Evolutionary conservation across 2,113 vertebrate species (phyloP).

Genomic region (Plotosus lineatus): DNA sequence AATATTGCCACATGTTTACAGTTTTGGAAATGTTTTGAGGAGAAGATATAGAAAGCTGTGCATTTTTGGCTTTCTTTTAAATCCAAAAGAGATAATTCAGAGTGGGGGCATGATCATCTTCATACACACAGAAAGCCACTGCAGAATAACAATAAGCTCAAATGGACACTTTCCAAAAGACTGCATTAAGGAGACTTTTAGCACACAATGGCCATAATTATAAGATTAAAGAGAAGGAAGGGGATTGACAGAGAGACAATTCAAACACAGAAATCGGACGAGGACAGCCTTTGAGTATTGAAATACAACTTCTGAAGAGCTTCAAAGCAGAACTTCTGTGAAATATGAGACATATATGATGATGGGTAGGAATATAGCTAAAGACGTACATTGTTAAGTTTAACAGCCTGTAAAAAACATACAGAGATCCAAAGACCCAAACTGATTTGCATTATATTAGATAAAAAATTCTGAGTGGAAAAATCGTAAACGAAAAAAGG

Average conservation of each 20-base stretch:
- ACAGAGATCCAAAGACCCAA: background rate
- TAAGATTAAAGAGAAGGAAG: background rate
- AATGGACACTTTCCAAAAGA: slow-evolving; percentile 46
- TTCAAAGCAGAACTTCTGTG: background rate
- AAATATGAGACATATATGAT: background rate
- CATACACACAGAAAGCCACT: slow-evolving; percentile 58
- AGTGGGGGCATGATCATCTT: slow-evolving; percentile 65
- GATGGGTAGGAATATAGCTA: too few relatives aligned
- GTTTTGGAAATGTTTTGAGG: slow-evolving; percentile 38
- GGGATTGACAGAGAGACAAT: background rate
- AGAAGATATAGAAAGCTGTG: slow-evolving; percentile 52
- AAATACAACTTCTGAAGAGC: background rate
- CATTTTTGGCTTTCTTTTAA: slow-evolving; percentile 58
- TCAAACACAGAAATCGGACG: background rate
- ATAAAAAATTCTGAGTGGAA: too few relatives aligned
- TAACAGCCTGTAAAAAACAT: background rate
- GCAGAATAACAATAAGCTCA: slow-evolving; percentile 59
- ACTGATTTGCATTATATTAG: background rate
- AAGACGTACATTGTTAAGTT: too few relatives aligned
- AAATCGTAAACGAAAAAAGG: too few relatives aligned
- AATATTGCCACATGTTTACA: background rate
- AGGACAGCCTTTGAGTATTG: background rate
- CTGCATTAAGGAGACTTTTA: slow-evolving; percentile 3
- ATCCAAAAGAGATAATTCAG: slow-evolving; percentile 62
- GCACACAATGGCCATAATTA: slow-evolving; percentile 16